Conservation (phyloP, 2,113 vertebrate genomes). For the Passer montanus region DNA sequence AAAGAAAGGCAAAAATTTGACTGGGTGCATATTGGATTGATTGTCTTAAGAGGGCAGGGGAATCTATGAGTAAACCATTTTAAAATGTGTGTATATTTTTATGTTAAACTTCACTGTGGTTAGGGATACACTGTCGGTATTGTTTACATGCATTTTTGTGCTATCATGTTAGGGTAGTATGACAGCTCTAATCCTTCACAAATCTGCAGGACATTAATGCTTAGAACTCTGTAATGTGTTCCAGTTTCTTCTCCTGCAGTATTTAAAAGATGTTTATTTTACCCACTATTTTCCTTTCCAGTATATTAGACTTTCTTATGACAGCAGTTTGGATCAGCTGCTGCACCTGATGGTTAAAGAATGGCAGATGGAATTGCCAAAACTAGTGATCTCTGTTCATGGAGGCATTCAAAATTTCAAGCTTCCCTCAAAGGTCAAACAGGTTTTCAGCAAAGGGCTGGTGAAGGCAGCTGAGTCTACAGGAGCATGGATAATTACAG, state of each 20-base stretch:
- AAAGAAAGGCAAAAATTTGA: not conserved
- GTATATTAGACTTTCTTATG: slow-evolving; percentile 91
- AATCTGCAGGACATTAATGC: not conserved
- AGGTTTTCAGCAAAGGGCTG: slow-evolving; percentile 90
- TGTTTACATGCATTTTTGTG: not conserved
- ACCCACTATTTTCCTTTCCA: slow-evolving; percentile 51
- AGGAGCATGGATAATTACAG: slow-evolving; percentile 94
- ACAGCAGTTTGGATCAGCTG: slow-evolving; percentile 84
- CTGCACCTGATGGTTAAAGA: slow-evolving; percentile 90
- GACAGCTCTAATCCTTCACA: not conserved
- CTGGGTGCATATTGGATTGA: not conserved
- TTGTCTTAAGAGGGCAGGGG: not conserved
- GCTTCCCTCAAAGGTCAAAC: slow-evolving; percentile 83
- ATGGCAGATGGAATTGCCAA: slow-evolving; percentile 96
- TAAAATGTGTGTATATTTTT: not conserved
- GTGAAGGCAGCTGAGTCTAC: slow-evolving; percentile 91
- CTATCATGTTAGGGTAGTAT: not conserved
- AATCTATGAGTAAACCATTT: not conserved
- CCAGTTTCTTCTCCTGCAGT: not conserved
- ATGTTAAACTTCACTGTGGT: accelerated
- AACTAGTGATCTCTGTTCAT: slow-evolving; percentile 90
- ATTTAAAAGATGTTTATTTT: not conserved
- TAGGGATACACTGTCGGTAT: not conserved
- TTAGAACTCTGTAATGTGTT: not conserved
- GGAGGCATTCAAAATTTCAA: slow-evolving; percentile 90